Percentiles rank a stretch among this genome's conserved stretches.
Conservation (phyloP, 2,113 vertebrate genomes). For the Parus major region DNA sequence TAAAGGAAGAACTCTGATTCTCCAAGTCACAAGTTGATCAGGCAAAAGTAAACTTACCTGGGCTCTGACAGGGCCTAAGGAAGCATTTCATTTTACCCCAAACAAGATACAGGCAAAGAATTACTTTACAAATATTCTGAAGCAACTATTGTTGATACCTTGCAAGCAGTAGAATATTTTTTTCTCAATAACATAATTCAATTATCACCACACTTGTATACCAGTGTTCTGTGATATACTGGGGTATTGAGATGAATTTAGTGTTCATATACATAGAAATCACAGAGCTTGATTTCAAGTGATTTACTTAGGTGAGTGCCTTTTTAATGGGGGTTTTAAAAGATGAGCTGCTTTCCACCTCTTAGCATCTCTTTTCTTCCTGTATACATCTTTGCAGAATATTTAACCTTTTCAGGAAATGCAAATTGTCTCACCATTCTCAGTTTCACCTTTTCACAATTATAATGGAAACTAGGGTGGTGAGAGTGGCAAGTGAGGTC, state of each 20-base stretch:
- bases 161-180: neutral
- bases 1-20: neutral
- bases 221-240: neutral
- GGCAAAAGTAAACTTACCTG: neutral
- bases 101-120: neutral
- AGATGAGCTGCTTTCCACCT: neutral
- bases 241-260: neutral
- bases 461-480: neutral
- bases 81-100: neutral
- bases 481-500: neutral
- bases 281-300: neutral
- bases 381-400: neutral
- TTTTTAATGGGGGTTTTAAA: neutral
- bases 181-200: neutral
- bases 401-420: neutral
- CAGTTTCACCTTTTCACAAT: neutral
- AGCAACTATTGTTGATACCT: neutral
- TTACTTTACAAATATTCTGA: neutral
- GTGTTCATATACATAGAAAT: neutral
- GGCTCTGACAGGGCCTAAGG: neutral
- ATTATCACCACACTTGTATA: neutral
- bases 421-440: neutral
- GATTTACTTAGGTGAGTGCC: neutral
- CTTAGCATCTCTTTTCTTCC: neutral
- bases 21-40: neutral